Evolutionary conservation across 1,140 invertebrate genomes (phyloP), one percentile per base, ranked within the genome.

Genomic region (Euwallacea similis): DNA sequence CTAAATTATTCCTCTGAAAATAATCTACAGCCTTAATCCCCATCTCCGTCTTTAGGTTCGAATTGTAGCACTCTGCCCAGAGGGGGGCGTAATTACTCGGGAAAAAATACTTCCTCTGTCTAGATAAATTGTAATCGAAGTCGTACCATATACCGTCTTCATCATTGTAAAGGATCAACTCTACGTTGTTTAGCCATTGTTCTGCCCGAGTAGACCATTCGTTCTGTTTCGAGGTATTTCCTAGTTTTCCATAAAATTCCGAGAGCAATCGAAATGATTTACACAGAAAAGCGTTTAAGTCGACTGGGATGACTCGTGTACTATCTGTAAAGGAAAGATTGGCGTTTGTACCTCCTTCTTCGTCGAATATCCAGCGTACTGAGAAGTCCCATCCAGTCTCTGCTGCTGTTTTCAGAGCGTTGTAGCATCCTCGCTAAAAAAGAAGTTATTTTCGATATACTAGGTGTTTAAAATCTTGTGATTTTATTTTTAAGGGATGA

Each of bases 381-480:
- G 91, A 92, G 79, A 94, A 96, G 80, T 96, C 93, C 93, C 93
- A 95, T 4, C 93, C 93, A 75, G 89, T 92, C 79, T 95, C 93
- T 0, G 92, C 92, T 0, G 88, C 93, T 13, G 91, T 90, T 77
- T 91, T 91, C 42, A 94, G 78, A 74, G 93, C 85, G n/a, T 62
- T 72, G 59, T 75, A 75, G 62, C 74, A 75, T 15, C 7, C 50
- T 64, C 58, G 41, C 66, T 75, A 58, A 60, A 74, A 74, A 55
- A 66, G 61, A 58, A 60, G 16, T 62, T 4, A 33, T 33, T 33
- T 2, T 4, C 21, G 21, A 33, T 33, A 33, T 50, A 50, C 13
- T 50, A 50, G 6, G 6, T 50, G 9, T 50, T 50, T 50, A 2
- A 33, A 33, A 4, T 33, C 21, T 33, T 33, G 4, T 33, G 21